Evolutionary conservation across 1,140 invertebrate genomes (phyloP).

Genomic region (Hyles euphorbiae): DNA sequence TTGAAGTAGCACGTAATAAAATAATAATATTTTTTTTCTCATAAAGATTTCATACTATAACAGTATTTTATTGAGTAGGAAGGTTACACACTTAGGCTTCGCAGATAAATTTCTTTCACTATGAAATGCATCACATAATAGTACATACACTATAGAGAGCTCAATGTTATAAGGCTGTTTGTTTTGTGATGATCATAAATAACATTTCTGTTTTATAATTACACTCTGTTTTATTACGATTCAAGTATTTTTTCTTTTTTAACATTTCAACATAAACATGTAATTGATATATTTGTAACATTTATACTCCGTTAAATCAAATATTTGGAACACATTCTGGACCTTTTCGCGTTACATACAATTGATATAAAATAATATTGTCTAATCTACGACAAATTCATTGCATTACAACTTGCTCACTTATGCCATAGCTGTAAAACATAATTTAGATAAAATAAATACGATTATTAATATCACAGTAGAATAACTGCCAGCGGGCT

Average conservation of each 20-base stretch:
- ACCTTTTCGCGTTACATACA: conserved; percentile 52
- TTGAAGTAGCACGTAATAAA: conserved; percentile 37
- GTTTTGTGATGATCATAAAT: conserved; percentile 36
- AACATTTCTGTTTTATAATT: conserved; percentile 16
- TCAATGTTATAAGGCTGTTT: conserved; percentile 32
- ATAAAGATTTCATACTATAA: conserved; percentile 35
- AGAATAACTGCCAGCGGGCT: conserved; percentile 66
- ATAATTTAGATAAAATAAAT: conserved; percentile 68
- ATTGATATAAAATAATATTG: conserved; percentile 56
- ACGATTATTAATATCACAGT: conserved; percentile 73
- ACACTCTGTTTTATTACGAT: conserved; percentile 9
- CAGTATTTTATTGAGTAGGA: conserved; percentile 32
- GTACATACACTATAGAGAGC: conserved; percentile 46
- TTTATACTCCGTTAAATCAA: conserved; percentile 51
- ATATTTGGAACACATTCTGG: conserved; percentile 66
- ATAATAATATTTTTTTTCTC: conserved; percentile 38
- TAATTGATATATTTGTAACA: conserved; percentile 47
- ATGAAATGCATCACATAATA: conserved; percentile 41
- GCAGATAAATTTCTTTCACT: conserved; percentile 39
- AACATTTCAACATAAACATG: conserved; percentile 42
- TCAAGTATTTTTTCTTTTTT: conserved; percentile 11
- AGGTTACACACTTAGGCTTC: conserved; percentile 32
- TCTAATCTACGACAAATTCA: conserved; percentile 55
- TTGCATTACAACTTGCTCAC: conserved; percentile 60
- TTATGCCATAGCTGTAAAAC: conserved; percentile 56